Evolutionary conservation across 2,113 vertebrate genomes (phyloP), one percentile per base, ranked within the genome.

Genomic region (Oncorhynchus kisutch): DNA sequence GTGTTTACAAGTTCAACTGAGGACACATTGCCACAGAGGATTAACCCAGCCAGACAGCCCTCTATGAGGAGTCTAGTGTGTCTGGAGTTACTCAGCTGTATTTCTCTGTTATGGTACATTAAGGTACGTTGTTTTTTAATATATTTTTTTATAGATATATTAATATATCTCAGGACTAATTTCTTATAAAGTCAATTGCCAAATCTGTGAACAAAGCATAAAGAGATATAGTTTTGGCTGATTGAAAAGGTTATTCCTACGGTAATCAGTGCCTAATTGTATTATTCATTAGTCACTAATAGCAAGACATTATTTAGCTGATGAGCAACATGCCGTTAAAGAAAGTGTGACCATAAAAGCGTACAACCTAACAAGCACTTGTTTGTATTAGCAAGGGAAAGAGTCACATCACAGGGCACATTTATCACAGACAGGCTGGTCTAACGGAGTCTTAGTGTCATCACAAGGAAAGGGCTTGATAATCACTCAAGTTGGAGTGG

Each of bases 1-100:
- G 81, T 89, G 84, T 87, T 81, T 84, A 85, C 81, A 87, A 76
- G 84, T 87, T 89, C 80, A 86, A 79, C 65, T 73, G 76, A 85
- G 78, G 82, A 83, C 78, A 22, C 39, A 71, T 59, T 75, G 74
- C 74, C 81, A 84, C 71, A 48, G 22, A 78, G 78, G 78, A 83
- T 82, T 86, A 81, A 82, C 78, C 73, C 48, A 71, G 24, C 78
- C 66, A 65, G 78, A 73, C 29, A 1, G 70, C 74, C 72, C 67
- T 60, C 73, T 71, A 39, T 31, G 59, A 57, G 60, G 77, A 71
- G 16, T 4, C 54, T 57, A 57, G 4, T 20, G 54, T 57, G 54
- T 57, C 14, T 57, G 20, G 54, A 45, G 39, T 45, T 45, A 45
- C 8, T 45, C 39, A 45, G 9, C 8, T 11, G 39, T 11, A 12